Evolutionary conservation across 64 coral and sea anemone species (phyloP).

Genomic region (Pachyseris speciosa): DNA sequence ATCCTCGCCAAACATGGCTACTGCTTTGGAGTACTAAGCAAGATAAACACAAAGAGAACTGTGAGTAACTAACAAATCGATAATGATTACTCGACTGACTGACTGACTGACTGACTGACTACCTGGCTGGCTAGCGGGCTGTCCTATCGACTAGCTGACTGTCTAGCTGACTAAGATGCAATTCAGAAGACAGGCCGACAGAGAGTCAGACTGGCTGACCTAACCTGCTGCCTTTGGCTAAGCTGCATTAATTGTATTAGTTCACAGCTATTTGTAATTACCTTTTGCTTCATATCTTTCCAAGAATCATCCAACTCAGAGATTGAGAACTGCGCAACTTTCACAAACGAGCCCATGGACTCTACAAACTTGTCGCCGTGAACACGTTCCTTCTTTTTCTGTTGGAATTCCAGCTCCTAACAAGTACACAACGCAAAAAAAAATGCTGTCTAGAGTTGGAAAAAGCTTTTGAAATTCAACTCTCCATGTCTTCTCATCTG

Average conservation of each 20-base stretch:
- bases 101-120: no score
- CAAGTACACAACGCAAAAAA: background rate
- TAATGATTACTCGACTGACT: no score
- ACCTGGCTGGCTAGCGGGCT: background rate
- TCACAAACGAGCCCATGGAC: constrained; percentile 83
- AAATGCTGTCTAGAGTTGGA: background rate
- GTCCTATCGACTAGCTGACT: background rate
- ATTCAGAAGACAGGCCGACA: no score
- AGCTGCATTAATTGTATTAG: background rate
- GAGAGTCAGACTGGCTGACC: background rate
- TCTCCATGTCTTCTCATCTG: background rate
- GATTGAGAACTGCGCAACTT: constrained; percentile 80
- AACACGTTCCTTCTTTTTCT: constrained; percentile 77
- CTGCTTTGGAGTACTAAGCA: constrained; percentile 85
- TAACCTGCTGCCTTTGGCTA: background rate
- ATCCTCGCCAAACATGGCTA: constrained; percentile 94
- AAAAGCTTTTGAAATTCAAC: background rate
- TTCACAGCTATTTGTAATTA: constrained; percentile 1
- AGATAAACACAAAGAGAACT: background rate
- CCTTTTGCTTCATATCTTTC: constrained; percentile 97
- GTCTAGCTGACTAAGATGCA: background rate
- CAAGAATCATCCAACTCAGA: constrained; percentile 88
- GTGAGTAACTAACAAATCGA: no score
- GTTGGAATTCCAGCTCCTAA: constrained; percentile 92
- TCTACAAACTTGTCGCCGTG: constrained; percentile 82